Base-by-base conservation (phyloP, 2,888 invertebrate genomes). In the Biston betularia region DNA sequence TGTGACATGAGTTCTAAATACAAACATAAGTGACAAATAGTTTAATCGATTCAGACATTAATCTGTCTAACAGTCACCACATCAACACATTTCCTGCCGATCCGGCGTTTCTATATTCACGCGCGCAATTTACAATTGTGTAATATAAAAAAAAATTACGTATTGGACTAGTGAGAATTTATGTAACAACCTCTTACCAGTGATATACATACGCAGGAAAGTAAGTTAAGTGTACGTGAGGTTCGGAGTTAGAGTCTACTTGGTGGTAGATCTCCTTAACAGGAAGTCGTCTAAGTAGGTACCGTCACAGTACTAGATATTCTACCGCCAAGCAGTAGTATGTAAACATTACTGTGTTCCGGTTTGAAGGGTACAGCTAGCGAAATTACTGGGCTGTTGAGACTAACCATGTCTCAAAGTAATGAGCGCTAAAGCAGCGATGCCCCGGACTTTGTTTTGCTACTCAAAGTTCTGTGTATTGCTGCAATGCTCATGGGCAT, bases 121-220 rank as follows among this genome's bases (percentile, higher is more conserved):
- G 73, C 76, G 76, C 68, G 79, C 84, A 84, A 86, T 88, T 88
- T 86, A 86, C 79, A 73, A 84, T 88, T 87, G 83, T 84, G 83
- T 76, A 86, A 87, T 79, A 78, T 78, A 82, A 81, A 79, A 82
- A 82, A 76, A 79, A 76, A 79, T 77, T 79, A 76, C 74, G 75
- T 62, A 66, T 53, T 56, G 63, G 56, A 50, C 70, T 70, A 58
- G 64, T 65, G 70, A 62, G 62, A 65, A 58, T 73, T 72, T 63
- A 67, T 63, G 67, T 63, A 67, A 67, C 55, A 14, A 49, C 44
- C 57, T 54, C 33, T 53, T 57, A 54, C 52, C 11, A 58, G 0
- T 50, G 59, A 49, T 55, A 52, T 49, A 65, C 49, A 49, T 58
- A 61, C 56, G 65, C 35, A 50, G 40, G 49, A 11, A 50, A 59